Conservation (phyloP, 2,888 invertebrate genomes). For the Blastobasis lacticolella region DNA sequence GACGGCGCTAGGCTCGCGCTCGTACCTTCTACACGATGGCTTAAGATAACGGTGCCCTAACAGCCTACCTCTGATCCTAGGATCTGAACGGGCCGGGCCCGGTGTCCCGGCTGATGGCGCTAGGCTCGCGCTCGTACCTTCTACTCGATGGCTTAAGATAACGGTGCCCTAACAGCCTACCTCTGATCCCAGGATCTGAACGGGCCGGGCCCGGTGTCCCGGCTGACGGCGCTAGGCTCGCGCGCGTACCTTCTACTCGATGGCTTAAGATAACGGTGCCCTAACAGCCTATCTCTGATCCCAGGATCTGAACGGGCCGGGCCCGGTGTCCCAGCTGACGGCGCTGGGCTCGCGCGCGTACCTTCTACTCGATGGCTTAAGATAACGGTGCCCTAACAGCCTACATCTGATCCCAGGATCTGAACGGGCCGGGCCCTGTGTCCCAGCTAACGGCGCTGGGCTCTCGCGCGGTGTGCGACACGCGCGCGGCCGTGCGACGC, state of each 20-base stretch:
- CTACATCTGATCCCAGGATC: constrained; percentile 24
- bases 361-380: no score
- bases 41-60: no score
- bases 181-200: constrained; percentile 38
- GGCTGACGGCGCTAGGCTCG: constrained; percentile 42
- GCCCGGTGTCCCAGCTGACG: constrained; percentile 39
- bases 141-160: no score
- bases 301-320: constrained; percentile 44
- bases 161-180: no score
- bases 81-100: constrained; percentile 40
- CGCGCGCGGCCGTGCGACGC: constrained; percentile 54
- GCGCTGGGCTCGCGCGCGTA: constrained; percentile 39
- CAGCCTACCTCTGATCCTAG: no score
- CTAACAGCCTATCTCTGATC: no score
- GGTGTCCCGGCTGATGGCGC: constrained; percentile 40
- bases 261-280: no score
- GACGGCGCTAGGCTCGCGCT: constrained; percentile 41
- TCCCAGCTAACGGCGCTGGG: constrained; percentile 42
- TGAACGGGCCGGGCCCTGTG: constrained; percentile 40
- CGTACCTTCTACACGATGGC: no score
- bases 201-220: constrained; percentile 35
- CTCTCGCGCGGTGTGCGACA: constrained; percentile 52
- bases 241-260: constrained; percentile 20
- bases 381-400: no score
- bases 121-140: constrained; percentile 43